Percentiles rank a stretch among this genome's conserved stretches.
Conservation (phyloP, 2,797 vertebrate genomes). For the Hozukius guyotensis region DNA sequence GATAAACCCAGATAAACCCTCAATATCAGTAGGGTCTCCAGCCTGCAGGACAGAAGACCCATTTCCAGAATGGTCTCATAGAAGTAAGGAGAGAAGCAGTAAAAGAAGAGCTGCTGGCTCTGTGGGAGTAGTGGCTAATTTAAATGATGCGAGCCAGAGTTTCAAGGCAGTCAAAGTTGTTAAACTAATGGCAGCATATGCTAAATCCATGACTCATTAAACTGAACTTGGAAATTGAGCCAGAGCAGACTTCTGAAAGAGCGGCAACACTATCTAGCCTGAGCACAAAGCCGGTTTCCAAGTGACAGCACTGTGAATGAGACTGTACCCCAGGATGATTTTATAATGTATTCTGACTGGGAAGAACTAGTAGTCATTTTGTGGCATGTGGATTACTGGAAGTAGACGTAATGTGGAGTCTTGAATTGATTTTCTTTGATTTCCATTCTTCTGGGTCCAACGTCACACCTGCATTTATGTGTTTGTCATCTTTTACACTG, state of each 20-base stretch:
- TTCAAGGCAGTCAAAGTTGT: constrained; percentile 25
- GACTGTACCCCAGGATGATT: neutral
- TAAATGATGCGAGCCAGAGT: constrained; percentile 33
- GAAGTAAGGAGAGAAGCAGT: constrained; percentile 3
- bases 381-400: neutral
- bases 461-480: neutral
- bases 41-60: neutral
- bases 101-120: constrained; percentile 10
- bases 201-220: constrained; percentile 61
- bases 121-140: constrained; percentile 32
- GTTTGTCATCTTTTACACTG: neutral
- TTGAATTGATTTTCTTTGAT: constrained; percentile 13
- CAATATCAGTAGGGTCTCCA: neutral
- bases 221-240: constrained; percentile 26
- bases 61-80: constrained; percentile 13
- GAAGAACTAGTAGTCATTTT: neutral
- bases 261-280: neutral
- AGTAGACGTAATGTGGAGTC: neutral
- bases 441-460: neutral
- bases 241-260: constrained; percentile 14
- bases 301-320: neutral
- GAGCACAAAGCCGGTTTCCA: constrained; percentile 14
- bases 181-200: constrained; percentile 54
- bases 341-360: neutral
- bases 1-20: neutral